phyloP scores from a whole-genome alignment of 1,140 invertebrate species.

The Palaemon carinicauda region DNA sequence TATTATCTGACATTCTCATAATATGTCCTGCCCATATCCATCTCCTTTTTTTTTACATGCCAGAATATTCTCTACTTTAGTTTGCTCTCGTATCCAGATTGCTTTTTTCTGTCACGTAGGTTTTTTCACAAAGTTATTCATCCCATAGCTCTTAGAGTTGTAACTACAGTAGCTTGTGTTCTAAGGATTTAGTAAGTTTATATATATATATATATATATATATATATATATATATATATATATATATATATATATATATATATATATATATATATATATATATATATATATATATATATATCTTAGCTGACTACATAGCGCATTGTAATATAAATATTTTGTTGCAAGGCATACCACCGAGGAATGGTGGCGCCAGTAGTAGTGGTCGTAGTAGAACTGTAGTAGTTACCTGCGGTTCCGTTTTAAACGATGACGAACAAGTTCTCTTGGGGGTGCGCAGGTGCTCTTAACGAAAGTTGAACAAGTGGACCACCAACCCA shows the following conservation, averaged over 20 bases:
- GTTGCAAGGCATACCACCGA: not conserved
- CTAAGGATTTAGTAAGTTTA: too few relatives aligned
- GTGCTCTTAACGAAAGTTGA: not conserved
- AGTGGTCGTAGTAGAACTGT: not conserved
- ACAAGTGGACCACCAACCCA: constrained; percentile 42
- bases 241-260: not conserved
- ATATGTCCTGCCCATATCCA: too few relatives aligned
- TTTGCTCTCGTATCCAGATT: too few relatives aligned
- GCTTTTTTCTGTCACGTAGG: too few relatives aligned
- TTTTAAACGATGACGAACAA: not conserved
- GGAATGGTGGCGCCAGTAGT: not conserved
- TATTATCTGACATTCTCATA: too few relatives aligned
- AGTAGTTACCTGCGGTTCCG: not conserved
- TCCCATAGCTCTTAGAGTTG: too few relatives aligned
- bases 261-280: not conserved
- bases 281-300: too few relatives aligned
- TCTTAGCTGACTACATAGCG: too few relatives aligned
- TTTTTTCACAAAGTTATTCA: too few relatives aligned
- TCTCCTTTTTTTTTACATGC: too few relatives aligned
- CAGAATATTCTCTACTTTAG: too few relatives aligned
- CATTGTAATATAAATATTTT: not conserved
- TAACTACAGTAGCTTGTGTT: too few relatives aligned
- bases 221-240: not conserved
- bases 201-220: not conserved
- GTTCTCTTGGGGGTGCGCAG: not conserved